phyloP scores from a whole-genome alignment of 2,888 invertebrate species.

The Sphaerophoria taeniata region DNA sequence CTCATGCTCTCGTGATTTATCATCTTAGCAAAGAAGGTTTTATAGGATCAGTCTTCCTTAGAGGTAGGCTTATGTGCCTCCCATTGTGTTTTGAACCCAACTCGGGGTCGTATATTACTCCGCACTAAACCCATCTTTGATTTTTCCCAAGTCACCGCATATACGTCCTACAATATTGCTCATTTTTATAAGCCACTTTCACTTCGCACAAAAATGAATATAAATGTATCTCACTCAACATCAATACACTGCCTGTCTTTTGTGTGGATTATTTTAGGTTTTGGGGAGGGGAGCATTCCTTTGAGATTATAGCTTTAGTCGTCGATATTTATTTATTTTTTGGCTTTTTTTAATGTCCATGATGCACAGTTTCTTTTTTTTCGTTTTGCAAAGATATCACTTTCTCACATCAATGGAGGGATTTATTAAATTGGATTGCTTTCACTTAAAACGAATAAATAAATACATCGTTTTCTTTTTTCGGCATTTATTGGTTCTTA shows the following conservation, averaged over 20 bases:
- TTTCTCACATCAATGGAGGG: conserved; percentile 43
- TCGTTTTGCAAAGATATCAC: conserved; percentile 26
- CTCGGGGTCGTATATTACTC: not conserved
- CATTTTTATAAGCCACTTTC: conserved; percentile 36
- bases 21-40: conserved; percentile 2
- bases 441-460: conserved; percentile 31
- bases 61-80: conserved; percentile 15
- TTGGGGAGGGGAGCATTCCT: not conserved
- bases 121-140: conserved; percentile 23
- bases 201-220: conserved; percentile 3
- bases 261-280: not conserved
- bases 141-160: conserved; percentile 25
- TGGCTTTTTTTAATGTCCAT: conserved; percentile 17
- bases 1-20: conserved; percentile 15
- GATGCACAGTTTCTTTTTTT: conserved; percentile 30
- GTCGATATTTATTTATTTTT: not conserved
- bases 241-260: no score
- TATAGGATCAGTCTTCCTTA: not conserved
- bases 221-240: not conserved
- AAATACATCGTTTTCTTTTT: not conserved
- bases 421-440: conserved; percentile 42
- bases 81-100: conserved; percentile 16
- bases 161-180: conserved; percentile 8
- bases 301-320: conserved; percentile 1
- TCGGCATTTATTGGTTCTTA: not conserved